phyloP scores from a whole-genome alignment of 2,113 vertebrate species.

The Phycodurus eques region DNA sequence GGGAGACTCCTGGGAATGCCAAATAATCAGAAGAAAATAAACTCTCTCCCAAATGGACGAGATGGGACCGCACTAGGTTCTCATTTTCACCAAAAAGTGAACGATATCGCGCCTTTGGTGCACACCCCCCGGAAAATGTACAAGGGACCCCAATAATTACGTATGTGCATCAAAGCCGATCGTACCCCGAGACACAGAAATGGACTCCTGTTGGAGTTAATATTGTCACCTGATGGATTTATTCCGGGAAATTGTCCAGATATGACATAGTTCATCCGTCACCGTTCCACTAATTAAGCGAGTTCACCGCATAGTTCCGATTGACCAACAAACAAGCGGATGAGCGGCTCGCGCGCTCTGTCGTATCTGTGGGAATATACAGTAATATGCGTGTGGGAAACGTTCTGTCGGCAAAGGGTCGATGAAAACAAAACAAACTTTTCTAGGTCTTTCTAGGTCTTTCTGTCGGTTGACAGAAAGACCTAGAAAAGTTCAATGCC shows the following conservation, averaged over 20 bases:
- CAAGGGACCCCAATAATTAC: not conserved
- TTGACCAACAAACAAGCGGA: not conserved
- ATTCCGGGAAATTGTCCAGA: not conserved
- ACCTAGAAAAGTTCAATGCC: not conserved
- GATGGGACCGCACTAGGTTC: conserved; percentile 21
- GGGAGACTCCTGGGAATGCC: not conserved
- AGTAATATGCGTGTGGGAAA: not conserved
- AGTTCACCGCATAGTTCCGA: not conserved
- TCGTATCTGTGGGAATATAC: no score
- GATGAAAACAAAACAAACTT: no score
- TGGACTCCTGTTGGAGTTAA: not conserved
- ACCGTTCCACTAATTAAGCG: not conserved
- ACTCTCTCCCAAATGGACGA: conserved; percentile 16
- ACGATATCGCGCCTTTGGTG: not conserved
- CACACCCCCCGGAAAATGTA: not conserved
- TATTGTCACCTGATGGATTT: not conserved
- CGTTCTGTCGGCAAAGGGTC: no score
- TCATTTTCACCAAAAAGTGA: conserved; percentile 8
- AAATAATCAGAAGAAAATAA: not conserved
- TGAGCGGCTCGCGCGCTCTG: no score
- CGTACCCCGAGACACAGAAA: not conserved
- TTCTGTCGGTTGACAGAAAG: no score
- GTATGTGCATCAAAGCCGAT: not conserved
- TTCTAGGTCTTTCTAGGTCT: no score
- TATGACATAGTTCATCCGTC: not conserved